These are phyloP conservation scores for Gambusia yucatana DNA, from an alignment of 2,797 vertebrate species.

Conservation along the genomic window DNA sequence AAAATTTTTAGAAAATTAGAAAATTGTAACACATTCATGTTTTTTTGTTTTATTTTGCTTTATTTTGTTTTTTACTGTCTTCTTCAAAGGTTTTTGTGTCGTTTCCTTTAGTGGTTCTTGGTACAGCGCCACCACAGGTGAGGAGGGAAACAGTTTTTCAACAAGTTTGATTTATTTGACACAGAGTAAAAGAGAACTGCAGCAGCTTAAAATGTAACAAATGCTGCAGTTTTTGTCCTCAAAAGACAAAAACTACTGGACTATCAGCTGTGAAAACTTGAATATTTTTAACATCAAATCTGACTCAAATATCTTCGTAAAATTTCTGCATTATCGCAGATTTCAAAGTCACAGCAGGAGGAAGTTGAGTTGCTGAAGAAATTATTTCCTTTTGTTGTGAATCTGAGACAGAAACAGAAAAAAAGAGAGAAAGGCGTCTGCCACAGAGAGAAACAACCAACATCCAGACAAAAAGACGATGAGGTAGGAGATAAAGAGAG, in stretches of 20 bases:
- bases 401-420: constrained; percentile 5
- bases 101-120: not conserved
- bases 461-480: constrained; percentile 25
- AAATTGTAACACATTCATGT: not conserved
- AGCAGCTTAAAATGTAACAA: not conserved
- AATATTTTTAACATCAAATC: not conserved
- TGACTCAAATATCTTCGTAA: not conserved
- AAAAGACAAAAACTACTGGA: not conserved
- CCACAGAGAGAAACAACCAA: constrained; percentile 14
- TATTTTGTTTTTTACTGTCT: not conserved
- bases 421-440: constrained; percentile 27
- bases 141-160: not conserved
- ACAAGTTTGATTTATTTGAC: not conserved
- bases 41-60: no score
- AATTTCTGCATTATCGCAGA: not conserved
- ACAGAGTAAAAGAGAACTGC: no score
- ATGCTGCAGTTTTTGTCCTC: not conserved
- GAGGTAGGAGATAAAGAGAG: constrained; percentile 45
- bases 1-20: not conserved
- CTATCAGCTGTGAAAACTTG: not conserved
- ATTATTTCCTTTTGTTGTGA: not conserved
- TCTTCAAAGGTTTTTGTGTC: not conserved
- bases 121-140: not conserved
- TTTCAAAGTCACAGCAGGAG: not conserved
- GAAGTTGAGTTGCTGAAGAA: not conserved